Base-by-base conservation (phyloP, 2,888 invertebrate species). In the Stramonita haemastoma region DNA sequence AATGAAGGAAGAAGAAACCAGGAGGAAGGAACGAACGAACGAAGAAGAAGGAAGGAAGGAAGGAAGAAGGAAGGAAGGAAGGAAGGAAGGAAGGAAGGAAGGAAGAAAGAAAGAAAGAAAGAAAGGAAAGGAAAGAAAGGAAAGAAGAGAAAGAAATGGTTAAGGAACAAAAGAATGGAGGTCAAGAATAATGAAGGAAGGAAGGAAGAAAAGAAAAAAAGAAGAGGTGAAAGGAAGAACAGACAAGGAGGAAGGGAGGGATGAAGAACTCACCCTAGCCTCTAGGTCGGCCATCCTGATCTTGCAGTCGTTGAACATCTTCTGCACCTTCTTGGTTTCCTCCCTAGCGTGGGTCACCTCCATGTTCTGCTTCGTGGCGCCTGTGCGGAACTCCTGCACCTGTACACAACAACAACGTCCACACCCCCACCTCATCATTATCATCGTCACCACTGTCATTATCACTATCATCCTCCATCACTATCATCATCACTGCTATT, bases 381-480 rank as follows among this genome's bases (percentile, higher is more conserved):
- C 96, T 66, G 96, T 96, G 89, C 96, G 96, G 94, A 96, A 96
- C 93, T 96, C 96, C 94, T 96, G 96, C 57, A 97, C 96, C 96
- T 96, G 92, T 85, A 73, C 22, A 32, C 29, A 19, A 83, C 19
- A 11, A 26, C 46, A 46, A 0, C n/a, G 29, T n/a, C 17, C 73
- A 66, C 66, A 66, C 13, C 17, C 2, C 17, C 66, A 66, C 66
- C 46, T n/a, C n/a, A 46, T 8, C 46, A 46, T 8, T 8, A 46
- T 8, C 46, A 46, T 8, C 46, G 4, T 8, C 46, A 46, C 46
- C 46, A 46, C 46, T 8, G 8, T 8, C 46, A 46, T 8, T 8
- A 46, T 2, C 46, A 8, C 46, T 8, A 46, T 46, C 46, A 46
- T 8, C 8, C 2, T 46, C 46, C 46, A 46, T 8, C 46, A 46